Evolutionary conservation across 2,797 vertebrate species (phyloP).

Genomic region (Acanthurus lineatus): DNA sequence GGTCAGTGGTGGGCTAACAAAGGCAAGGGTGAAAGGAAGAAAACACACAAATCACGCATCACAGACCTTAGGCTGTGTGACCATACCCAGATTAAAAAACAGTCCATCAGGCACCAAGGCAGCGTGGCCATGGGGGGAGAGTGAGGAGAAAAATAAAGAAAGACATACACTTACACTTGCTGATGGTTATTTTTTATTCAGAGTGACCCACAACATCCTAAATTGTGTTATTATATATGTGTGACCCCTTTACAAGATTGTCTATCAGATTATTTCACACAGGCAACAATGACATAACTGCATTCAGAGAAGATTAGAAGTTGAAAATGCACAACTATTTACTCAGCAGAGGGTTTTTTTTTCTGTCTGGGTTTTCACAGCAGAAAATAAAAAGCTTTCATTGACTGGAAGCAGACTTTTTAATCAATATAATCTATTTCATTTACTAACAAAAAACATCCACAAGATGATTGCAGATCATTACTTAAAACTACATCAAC

Average conservation of each 20-base stretch:
- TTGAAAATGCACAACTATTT: neutral
- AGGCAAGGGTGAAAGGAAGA: conserved; percentile 67
- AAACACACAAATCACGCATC: conserved; percentile 51
- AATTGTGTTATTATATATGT: conserved; percentile 28
- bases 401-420: neutral
- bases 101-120: conserved; percentile 69
- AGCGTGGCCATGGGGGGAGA: conserved; percentile 25
- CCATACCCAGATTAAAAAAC: conserved; percentile 71
- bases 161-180: conserved; percentile 19
- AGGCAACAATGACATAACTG: neutral
- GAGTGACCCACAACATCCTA: conserved; percentile 17
- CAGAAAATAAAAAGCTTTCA: neutral
- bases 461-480: conserved; percentile 6
- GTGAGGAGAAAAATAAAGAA: conserved; percentile 11
- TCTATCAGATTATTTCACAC: conserved; percentile 1
- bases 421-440: conserved; percentile 7
- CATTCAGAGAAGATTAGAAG: neutral
- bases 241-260: conserved; percentile 26
- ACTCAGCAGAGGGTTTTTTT: neutral
- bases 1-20: conserved; percentile 72
- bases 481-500: conserved; percentile 12
- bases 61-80: conserved; percentile 68
- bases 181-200: conserved; percentile 47
- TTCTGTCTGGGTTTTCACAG: neutral
- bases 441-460: neutral